A percentile compares a stretch with the other conserved stretches of the same genome.
These are phyloP conservation scores for Onychostruthus taczanowskii DNA, from an alignment of 2,113 vertebrate species.

Conservation along the genomic window DNA sequence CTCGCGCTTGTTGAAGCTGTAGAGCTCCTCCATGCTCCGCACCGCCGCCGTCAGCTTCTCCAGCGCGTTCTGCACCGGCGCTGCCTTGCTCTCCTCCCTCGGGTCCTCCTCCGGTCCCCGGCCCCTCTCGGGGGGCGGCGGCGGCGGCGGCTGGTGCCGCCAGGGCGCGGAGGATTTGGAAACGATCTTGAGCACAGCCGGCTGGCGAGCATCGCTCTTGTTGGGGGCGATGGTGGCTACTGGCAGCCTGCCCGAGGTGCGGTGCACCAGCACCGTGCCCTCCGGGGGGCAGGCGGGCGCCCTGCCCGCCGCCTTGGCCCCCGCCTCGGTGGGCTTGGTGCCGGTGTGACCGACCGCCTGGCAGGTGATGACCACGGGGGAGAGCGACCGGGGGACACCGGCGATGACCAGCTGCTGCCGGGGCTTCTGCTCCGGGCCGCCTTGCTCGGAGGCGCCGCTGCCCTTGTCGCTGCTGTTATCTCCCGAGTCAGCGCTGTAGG, in stretches of 20 bases:
- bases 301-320: not conserved
- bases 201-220: conserved; percentile 68
- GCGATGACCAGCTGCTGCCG: conserved; percentile 68
- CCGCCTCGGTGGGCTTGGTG: conserved; percentile 37
- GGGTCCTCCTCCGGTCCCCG: conserved; percentile 70
- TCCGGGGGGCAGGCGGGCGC: conserved; percentile 64
- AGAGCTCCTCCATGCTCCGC: conserved; percentile 94
- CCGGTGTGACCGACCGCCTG: conserved; percentile 84
- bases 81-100: conserved; percentile 72
- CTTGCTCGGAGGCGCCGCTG: conserved; percentile 70
- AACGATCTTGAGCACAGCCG: conserved; percentile 75
- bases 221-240: conserved; percentile 75
- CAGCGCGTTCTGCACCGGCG: conserved; percentile 74
- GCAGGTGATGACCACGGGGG: conserved; percentile 92
- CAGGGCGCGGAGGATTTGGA: conserved; percentile 68
- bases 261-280: conserved; percentile 74
- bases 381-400: conserved; percentile 70
- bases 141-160: conserved; percentile 67
- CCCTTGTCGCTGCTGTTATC: conserved; percentile 79
- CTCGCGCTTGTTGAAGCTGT: conserved; percentile 87
- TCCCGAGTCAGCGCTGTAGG: conserved; percentile 83
- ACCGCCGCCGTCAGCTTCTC: conserved; percentile 93
- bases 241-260: conserved; percentile 71
- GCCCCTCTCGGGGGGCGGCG: conserved; percentile 62
- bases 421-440: conserved; percentile 71